Evolutionary conservation across 2,888 invertebrate genomes (phyloP), one percentile per base, ranked within the genome.

Genomic region (Habrosyne pyritoides): DNA sequence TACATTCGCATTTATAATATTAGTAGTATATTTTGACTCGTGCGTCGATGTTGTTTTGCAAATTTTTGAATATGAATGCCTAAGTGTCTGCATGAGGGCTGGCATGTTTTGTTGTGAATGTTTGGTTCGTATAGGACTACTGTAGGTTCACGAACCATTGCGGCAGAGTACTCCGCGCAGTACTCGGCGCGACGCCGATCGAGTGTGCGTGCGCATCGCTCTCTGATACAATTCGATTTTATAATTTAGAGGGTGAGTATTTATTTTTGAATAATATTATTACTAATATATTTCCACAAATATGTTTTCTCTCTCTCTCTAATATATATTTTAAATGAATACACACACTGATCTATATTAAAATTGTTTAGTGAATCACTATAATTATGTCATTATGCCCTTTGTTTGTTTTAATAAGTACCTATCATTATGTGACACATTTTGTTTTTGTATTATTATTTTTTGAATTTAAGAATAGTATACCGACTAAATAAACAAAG

Each of bases 181-280:
- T 70, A 57, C 55, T 58, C 58, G 47, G 52, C 60, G 67, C 56
- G 61, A 18, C 42, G 42, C 42, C 42, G 52, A 50, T 56, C 48
- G 21, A 50, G 55, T 61, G 73, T 57, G 61, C 63, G 70, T 60
- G 70, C 73, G 70, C 53, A 21, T 65, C 42, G 42, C 42, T 42
- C 42, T 14, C 42, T 18, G 3, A 42, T 42, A 42, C 42, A 8
- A 42, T 42, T 18, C 18, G 18, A 42, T 42, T 10, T 4, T 42
- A 7, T 18, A 18, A 18, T 42, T 42, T 42, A 42, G 42, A 42
- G 42, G 42, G 42, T 42, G 42, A 42, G 42, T 42, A 18, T 42
- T 42, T 42, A 33, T 18, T 2, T 42, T 18, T 8, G 2, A 42
- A 42, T 42, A 6, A 42, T 18, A 14, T 36, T 30, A 3, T 12